Conservation (phyloP, 2,797 vertebrate species). For the Myripristis murdjan region DNA sequence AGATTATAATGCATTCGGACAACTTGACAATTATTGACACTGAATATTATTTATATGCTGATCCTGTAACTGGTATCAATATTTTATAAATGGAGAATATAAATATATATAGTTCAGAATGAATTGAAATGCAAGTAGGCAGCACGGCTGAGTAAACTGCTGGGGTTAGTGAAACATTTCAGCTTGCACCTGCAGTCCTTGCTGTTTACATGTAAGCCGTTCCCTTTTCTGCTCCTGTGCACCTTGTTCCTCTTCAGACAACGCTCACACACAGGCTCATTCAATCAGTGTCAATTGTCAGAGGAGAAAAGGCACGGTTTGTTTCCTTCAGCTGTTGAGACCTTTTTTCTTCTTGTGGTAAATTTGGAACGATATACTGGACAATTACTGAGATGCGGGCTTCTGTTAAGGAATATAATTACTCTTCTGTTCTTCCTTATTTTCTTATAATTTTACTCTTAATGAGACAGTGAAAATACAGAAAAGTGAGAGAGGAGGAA, state of each 20-base stretch:
- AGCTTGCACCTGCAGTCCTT: too few species aligned
- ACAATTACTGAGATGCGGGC: too few species aligned
- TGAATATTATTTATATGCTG: conserved; percentile 41
- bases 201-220: conserved; percentile 17
- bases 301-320: background rate
- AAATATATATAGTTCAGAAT: conserved; percentile 6
- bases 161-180: conserved; percentile 3
- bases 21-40: conserved; percentile 39
- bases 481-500: conserved; percentile 12
- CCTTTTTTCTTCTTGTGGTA: background rate
- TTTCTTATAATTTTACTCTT: background rate
- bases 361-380: background rate
- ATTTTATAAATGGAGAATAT: conserved; percentile 28
- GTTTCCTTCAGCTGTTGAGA: background rate
- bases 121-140: conserved; percentile 19
- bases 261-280: conserved; percentile 8
- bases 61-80: conserved; percentile 44
- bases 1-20: conserved; percentile 42
- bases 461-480: conserved; percentile 40
- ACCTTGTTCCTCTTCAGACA: conserved; percentile 5
- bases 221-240: conserved; percentile 3
- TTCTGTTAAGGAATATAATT: background rate
- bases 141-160: background rate
- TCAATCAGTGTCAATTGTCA: background rate
- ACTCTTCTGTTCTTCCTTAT: background rate